These are phyloP conservation scores for Lagopus muta DNA, from an alignment of 2,113 vertebrate genomes.

Conservation along the genomic window DNA sequence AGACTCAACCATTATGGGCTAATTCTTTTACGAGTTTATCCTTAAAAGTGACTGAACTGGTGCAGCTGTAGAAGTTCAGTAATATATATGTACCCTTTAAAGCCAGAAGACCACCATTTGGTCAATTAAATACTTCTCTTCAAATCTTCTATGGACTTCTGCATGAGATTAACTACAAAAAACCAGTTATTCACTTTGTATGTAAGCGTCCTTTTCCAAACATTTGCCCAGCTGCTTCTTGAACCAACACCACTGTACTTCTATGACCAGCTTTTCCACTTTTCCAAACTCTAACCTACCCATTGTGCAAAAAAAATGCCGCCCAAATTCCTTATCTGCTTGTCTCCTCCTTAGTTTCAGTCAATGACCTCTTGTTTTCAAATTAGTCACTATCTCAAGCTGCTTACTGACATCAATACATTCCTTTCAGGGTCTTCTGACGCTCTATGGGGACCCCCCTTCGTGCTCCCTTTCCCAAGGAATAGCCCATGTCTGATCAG, in stretches of 20 bases:
- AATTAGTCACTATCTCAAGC: conserved; percentile 72
- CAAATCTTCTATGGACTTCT: not conserved
- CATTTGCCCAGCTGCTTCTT: conserved; percentile 33
- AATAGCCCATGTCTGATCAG: conserved; percentile 43
- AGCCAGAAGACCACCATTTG: not conserved
- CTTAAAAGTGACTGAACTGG: not conserved
- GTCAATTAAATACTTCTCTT: conserved; percentile 9
- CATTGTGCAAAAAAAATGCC: conserved; percentile 6
- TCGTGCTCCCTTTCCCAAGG: conserved; percentile 39
- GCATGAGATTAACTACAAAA: conserved; percentile 9
- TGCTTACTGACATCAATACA: conserved; percentile 67
- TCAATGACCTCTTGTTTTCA: conserved; percentile 73
- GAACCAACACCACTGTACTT: not conserved
- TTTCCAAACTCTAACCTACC: conserved; percentile 27
- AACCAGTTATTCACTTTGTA: not conserved
- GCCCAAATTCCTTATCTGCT: conserved; percentile 50
- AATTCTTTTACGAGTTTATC: not conserved
- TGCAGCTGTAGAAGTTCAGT: not conserved
- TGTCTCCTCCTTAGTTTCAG: conserved; percentile 56
- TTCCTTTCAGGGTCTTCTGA: conserved; percentile 61
- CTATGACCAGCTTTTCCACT: conserved; percentile 1
- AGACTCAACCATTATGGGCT: not conserved
- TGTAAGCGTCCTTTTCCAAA: conserved; percentile 34
- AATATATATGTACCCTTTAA: not conserved
- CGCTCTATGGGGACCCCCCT: conserved; percentile 11